These are phyloP conservation scores for Melipona bicolor DNA, from an alignment of 2,888 invertebrate species.

Conservation along the genomic window DNA sequence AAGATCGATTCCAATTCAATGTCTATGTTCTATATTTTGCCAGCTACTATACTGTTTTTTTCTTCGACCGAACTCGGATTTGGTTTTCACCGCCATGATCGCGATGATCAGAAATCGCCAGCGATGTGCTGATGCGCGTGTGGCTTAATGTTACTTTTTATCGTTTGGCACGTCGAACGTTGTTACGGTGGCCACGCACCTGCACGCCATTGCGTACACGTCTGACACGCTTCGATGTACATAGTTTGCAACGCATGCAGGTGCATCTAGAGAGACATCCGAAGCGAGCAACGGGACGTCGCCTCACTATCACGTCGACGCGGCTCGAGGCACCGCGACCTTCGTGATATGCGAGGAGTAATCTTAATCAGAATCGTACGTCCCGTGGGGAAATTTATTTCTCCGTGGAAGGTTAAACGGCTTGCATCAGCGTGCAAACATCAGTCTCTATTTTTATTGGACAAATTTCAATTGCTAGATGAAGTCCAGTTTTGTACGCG, in stretches of 20 bases:
- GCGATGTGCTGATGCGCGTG: conserved; percentile 5
- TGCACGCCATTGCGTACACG: conserved; percentile 62
- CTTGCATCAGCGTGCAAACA: conserved; percentile 31
- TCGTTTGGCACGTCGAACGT: conserved; percentile 23
- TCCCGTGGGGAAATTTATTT: conserved; percentile 45
- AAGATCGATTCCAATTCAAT: too few species aligned
- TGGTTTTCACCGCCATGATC: background rate
- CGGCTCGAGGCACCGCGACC: conserved; percentile 39
- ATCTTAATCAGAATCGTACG: conserved; percentile 47
- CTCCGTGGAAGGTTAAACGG: conserved; percentile 31
- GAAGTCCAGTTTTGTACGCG: background rate
- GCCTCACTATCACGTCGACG: conserved; percentile 22
- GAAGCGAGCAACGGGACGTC: conserved; percentile 27
- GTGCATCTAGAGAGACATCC: conserved; percentile 48
- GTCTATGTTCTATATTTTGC: too few species aligned
- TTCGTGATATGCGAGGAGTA: conserved; percentile 52
- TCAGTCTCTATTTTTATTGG: conserved; percentile 15
- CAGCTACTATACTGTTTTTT: rapidly evolving
- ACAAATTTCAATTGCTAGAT: background rate
- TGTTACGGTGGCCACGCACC: conserved; percentile 46
- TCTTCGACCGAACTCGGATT: background rate
- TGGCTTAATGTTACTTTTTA: conserved; percentile 29
- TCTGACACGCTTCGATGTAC: conserved; percentile 58
- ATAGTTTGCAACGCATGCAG: conserved; percentile 53
- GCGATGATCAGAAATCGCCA: background rate